Evolutionary conservation across 53 echinoderm and acorn worm species (phyloP), one percentile per base, ranked within the genome.

Genomic region (Holothuria leucospilota): DNA sequence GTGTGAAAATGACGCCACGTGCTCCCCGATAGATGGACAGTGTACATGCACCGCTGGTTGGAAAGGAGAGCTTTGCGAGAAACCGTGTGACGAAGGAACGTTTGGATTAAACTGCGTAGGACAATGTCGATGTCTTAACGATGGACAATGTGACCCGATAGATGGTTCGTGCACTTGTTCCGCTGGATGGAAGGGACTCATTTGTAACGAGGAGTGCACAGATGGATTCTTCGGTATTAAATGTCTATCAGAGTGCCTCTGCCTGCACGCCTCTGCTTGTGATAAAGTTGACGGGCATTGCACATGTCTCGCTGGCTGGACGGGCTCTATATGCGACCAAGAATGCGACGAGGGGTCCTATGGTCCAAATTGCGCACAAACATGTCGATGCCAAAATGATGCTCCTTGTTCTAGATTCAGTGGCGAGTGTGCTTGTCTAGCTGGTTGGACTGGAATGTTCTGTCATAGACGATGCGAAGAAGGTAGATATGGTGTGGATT

Each of bases 41-140:
- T 96, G 96, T 62, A 78, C 87, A 49, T 96, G 96, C 56, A 26
- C 46, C 16, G 80, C 91, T 2, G 96, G 96, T 41, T 94, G 90
- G 90, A 89, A 73, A 41, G 94, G 92, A 51, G 29, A 71, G 6
- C 21, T 85, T 10, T 94, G 94, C 40, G 83, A 74, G 28, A 58
- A 63, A 8, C 71, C 89, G 2, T 96, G 96, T 61, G 26, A 63
- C 3, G 91, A 84, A 59, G 89, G 89, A 24, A 86, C 86, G 11
- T 92, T 87, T 72, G 94, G 94, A 18, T 56, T 41, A 18, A 88
- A 69, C 77, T 94, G 94, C 59, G 46, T 21, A n/a, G 62, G 88
- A 49, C 15, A 67, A 14, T 94, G 94, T 46, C 70, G 42, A 14
- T 94, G 94, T 69, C 79, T 58, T 18, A 91, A 91, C 67, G 91